Evolutionary conservation across 2,113 vertebrate genomes (phyloP).

Genomic region (Furnarius figulus): DNA sequence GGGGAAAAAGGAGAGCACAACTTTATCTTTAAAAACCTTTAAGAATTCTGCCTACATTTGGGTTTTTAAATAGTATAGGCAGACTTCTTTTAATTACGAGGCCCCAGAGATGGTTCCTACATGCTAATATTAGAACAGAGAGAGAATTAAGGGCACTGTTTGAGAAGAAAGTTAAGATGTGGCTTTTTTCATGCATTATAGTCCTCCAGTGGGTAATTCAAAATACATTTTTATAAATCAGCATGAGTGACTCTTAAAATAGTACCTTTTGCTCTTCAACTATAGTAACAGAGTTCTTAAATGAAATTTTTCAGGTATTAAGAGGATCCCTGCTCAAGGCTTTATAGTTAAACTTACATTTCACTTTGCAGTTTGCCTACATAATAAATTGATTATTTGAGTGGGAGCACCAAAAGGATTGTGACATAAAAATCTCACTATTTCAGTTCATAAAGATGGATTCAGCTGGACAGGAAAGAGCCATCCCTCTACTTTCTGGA

Average conservation of each 20-base stretch:
- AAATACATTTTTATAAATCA: background rate
- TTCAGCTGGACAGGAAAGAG: background rate
- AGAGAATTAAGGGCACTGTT: background rate
- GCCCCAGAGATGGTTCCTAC: background rate
- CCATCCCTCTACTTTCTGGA: background rate
- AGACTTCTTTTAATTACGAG: background rate
- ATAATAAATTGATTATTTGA: background rate
- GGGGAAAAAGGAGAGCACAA: background rate
- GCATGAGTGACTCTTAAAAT: background rate
- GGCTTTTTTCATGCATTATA: background rate
- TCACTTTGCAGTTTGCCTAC: background rate
- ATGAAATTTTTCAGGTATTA: background rate
- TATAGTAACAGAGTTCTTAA: background rate
- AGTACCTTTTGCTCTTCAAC: background rate
- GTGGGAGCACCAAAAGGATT: background rate
- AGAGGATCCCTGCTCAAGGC: background rate
- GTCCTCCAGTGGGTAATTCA: background rate
- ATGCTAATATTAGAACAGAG: slow-evolving; percentile 39
- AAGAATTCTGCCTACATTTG: background rate
- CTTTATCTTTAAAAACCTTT: background rate
- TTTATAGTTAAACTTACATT: background rate
- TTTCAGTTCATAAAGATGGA: background rate
- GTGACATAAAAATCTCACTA: background rate
- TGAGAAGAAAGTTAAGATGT: background rate
- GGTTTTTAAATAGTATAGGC: background rate